A percentile compares a stretch with the other conserved stretches of the same genome.
These are phyloP conservation scores for Gallinago undulata DNA, from an alignment of 2,113 vertebrate species.

Conservation along the genomic window DNA sequence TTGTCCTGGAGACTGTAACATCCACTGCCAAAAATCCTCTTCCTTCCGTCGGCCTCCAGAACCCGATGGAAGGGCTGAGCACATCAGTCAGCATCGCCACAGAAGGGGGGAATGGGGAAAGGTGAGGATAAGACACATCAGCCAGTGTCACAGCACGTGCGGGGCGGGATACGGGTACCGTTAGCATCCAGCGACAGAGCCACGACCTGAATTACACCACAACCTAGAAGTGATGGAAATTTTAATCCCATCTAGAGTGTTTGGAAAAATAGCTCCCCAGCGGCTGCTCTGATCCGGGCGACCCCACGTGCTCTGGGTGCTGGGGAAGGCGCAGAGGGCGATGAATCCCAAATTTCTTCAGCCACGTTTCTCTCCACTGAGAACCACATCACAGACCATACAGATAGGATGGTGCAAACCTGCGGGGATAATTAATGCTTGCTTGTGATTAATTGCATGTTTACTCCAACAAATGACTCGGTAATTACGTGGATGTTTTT, in stretches of 20 bases:
- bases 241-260: neutral
- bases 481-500: neutral
- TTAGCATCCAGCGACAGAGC: neutral
- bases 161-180: neutral
- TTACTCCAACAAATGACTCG: neutral
- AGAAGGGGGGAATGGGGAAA: neutral
- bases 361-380: neutral
- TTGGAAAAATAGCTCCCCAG: neutral
- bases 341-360: neutral
- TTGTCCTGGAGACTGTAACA: rapidly evolving
- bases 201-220: rapidly evolving
- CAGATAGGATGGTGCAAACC: neutral
- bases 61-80: rapidly evolving
- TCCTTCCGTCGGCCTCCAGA: neutral
- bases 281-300: neutral
- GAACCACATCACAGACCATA: neutral
- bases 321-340: neutral
- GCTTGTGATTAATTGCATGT: neutral
- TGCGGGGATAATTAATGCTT: neutral
- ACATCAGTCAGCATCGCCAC: neutral
- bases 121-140: neutral
- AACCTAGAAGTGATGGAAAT: neutral
- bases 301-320: neutral
- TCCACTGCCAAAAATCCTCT: rapidly evolving
- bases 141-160: rapidly evolving